Percentiles rank a stretch among this genome's conserved stretches.
Evolutionary conservation across 2,888 invertebrate genomes (phyloP).

Genomic region (Netelia fuscicornis): DNA sequence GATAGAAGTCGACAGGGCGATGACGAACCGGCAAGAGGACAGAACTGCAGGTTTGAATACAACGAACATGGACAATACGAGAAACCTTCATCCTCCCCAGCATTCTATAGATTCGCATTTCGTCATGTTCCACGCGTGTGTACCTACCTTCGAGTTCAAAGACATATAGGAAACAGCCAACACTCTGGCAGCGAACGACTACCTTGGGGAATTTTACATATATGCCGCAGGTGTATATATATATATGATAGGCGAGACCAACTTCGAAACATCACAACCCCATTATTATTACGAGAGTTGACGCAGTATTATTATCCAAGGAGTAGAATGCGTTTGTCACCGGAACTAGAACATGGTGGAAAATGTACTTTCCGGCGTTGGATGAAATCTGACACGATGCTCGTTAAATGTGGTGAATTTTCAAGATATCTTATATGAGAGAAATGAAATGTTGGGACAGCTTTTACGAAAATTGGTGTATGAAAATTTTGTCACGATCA

Average conservation of each 20-base stretch:
- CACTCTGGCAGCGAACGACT: background rate
- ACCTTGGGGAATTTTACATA: too few species aligned
- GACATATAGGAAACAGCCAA: background rate
- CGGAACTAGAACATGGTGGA: background rate
- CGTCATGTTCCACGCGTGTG: background rate
- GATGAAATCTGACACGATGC: constrained; percentile 1
- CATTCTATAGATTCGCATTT: background rate
- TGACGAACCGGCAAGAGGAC: constrained; percentile 43
- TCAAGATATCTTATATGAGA: background rate
- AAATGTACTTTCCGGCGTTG: background rate
- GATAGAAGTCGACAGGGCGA: constrained; percentile 24
- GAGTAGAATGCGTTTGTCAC: background rate
- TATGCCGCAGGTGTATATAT: background rate
- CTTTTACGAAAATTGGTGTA: background rate
- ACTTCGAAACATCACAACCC: constrained; percentile 37
- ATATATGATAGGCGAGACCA: background rate
- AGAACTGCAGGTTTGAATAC: constrained; percentile 3
- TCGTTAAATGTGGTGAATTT: background rate
- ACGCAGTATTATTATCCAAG: constrained; percentile 12
- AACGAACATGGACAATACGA: constrained; percentile 27
- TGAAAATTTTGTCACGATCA: background rate
- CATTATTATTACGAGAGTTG: constrained; percentile 20
- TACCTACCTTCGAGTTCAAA: background rate
- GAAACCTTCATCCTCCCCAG: background rate
- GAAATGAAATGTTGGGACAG: background rate